Evolutionary conservation across 2,888 invertebrate genomes (phyloP).

Genomic region (Dasysyrphus albostriatus): DNA sequence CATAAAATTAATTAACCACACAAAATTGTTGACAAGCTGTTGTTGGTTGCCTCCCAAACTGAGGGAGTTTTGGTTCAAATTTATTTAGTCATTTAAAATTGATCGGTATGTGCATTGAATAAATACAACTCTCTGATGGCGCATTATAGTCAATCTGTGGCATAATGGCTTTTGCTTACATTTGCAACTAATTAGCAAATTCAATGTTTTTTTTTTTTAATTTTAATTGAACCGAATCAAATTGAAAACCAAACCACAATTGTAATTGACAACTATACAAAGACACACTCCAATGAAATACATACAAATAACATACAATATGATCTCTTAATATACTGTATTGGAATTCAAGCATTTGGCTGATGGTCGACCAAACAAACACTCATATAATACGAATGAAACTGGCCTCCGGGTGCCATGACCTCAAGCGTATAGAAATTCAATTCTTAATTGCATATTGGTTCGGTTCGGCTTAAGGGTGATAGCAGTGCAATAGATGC

Average conservation of each 20-base stretch:
- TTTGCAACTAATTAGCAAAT: conserved; percentile 56
- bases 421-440: conserved; percentile 64
- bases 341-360: conserved; percentile 14
- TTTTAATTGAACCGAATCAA: conserved; percentile 63
- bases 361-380: conserved; percentile 10
- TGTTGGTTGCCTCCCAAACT: neutral
- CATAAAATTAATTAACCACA: conserved; percentile 32
- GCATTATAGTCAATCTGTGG: conserved; percentile 34
- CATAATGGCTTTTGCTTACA: conserved; percentile 40
- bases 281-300: conserved; percentile 28
- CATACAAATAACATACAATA: conserved; percentile 12
- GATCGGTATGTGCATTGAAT: conserved; percentile 1
- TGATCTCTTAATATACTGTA: conserved; percentile 37
- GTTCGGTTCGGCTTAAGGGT: conserved; percentile 25
- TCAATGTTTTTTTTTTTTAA: conserved; percentile 23
- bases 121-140: neutral
- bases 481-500: conserved; percentile 29
- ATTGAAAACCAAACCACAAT: conserved; percentile 71
- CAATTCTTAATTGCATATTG: conserved; percentile 68
- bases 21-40: conserved; percentile 25
- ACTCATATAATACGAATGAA: neutral
- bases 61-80: conserved; percentile 1
- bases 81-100: conserved; percentile 24
- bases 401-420: conserved; percentile 49
- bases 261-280: conserved; percentile 55